A percentile compares a stretch with the other conserved stretches of the same genome.
Evolutionary conservation across 2,888 invertebrate species (phyloP).

Genomic region (Tenthredo livida): DNA sequence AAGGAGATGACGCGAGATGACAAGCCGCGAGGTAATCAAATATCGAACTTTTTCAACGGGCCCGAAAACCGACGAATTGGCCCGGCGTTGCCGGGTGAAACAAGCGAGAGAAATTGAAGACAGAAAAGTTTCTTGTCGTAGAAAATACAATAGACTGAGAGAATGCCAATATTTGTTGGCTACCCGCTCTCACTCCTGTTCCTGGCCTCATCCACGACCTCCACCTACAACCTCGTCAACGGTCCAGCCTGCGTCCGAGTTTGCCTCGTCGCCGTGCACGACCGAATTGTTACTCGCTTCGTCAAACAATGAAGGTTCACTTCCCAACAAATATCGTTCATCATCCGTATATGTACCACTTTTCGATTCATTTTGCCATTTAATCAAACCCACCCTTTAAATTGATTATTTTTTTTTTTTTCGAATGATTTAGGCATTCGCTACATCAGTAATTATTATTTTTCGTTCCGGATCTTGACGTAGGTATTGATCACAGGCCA

Average conservation of each 20-base stretch:
- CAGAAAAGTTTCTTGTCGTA: constrained; percentile 41
- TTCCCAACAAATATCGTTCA: constrained; percentile 13
- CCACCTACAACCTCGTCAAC: constrained; percentile 12
- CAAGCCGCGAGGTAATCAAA: constrained; percentile 41
- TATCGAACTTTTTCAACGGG: constrained; percentile 36
- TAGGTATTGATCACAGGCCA: neutral
- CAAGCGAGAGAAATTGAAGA: constrained; percentile 43
- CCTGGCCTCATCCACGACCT: neutral
- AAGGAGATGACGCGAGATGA: neutral
- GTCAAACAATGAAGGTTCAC: constrained; percentile 6
- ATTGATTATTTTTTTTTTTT: constrained; percentile 1
- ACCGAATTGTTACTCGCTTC: constrained; percentile 12
- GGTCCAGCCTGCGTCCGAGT: constrained; percentile 30
- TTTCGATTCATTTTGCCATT: neutral
- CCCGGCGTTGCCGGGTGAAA: constrained; percentile 42
- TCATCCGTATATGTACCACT: neutral
- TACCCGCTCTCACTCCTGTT: constrained; percentile 23
- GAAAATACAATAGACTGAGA: constrained; percentile 48
- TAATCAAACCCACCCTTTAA: constrained; percentile 1
- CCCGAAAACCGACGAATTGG: constrained; percentile 18
- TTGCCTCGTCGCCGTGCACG: constrained; percentile 1
- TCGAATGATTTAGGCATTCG: too few species aligned
- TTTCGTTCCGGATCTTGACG: neutral
- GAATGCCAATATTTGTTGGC: constrained; percentile 52
- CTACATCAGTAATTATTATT: neutral